Evolutionary conservation across 2,113 vertebrate species (phyloP), one percentile per base, ranked within the genome.

Genomic region (Takifugu bimaculatus): DNA sequence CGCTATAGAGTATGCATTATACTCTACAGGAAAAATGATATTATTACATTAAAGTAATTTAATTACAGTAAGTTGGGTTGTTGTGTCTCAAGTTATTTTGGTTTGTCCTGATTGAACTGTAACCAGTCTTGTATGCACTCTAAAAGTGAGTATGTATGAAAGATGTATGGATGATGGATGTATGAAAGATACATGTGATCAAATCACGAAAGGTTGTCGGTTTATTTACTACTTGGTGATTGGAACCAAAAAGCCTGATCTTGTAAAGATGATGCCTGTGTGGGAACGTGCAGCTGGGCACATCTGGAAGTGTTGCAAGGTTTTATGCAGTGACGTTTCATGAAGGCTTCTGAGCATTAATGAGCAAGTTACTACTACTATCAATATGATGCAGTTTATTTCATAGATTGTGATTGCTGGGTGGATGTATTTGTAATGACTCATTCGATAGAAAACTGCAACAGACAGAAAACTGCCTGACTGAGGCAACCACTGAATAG

Each of bases 401-500:
- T 11, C 1, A 54, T 42, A 45, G 9, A 32, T 43, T 20, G 13
- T 4, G 3, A 10, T 57, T 39, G 29, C 32, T 57, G 1, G 56
- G 4, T 50, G 39, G 6, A 57, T 44, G 42, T 39, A 55, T 61
- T 59, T 43, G 49, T 66, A 27, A 27, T 32, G 1, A 26, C 39
- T 50, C 48, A 25, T 49, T 32, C 35, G 49, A 50, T 5, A 50
- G 42, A 75, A 50, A 71, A 26, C 45, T 64, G 26, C 20, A 20
- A 20, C 20, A 20, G 20, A 20, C 20, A 20, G 20, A 20, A 20
- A 20, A 20, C 20, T 50, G 48, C 68, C 65, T 80, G 60, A 81
- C 35, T 20, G 20, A 39, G 72, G 52, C 65, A 68, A 79, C 77
- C 75, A 73, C 74, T 60, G 83, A 86, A 87, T 83, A 88, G 84